These are phyloP conservation scores for Triplophysa tibetana DNA, from an alignment of 2,113 vertebrate species.

Conservation along the genomic window DNA sequence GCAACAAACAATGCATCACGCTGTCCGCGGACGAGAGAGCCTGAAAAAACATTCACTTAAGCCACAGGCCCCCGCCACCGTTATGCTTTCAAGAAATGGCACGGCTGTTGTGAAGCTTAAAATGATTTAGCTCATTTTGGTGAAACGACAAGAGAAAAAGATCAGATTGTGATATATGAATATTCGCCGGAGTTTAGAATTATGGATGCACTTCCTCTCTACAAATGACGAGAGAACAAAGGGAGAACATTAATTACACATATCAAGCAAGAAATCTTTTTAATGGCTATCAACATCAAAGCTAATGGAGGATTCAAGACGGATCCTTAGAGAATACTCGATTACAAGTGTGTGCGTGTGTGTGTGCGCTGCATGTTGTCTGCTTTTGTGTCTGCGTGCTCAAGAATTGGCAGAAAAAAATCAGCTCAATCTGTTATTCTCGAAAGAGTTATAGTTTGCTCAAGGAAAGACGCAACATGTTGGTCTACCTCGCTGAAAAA, in stretches of 20 bases:
- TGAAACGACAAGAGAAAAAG: neutral
- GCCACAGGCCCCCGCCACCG: conserved; percentile 15
- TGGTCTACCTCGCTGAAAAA: conserved; percentile 59
- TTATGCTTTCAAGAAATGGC: neutral
- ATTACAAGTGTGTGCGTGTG: conserved; percentile 30
- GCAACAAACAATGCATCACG: conserved; percentile 58
- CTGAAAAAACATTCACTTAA: conserved; percentile 1
- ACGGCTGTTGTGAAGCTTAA: neutral
- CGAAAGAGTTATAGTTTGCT: conserved; percentile 55
- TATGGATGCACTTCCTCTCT: conserved; percentile 58
- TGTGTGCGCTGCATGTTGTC: neutral
- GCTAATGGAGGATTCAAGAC: conserved; percentile 60
- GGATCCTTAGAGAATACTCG: conserved; percentile 59
- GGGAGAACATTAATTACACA: conserved; percentile 68
- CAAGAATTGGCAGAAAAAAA: conserved; percentile 47
- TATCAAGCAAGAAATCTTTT: conserved; percentile 64
- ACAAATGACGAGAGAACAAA: conserved; percentile 65
- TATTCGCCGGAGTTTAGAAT: conserved; percentile 58
- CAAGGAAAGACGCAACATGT: conserved; percentile 58
- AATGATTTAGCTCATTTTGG: neutral
- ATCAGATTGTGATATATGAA: conserved; percentile 51
- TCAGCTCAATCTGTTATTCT: conserved; percentile 54
- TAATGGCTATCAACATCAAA: conserved; percentile 70
- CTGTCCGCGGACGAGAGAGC: conserved; percentile 50
- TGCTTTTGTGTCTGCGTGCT: conserved; percentile 5